phyloP scores from a whole-genome alignment of 2,888 invertebrate species.

The Tipula vernalis region DNA sequence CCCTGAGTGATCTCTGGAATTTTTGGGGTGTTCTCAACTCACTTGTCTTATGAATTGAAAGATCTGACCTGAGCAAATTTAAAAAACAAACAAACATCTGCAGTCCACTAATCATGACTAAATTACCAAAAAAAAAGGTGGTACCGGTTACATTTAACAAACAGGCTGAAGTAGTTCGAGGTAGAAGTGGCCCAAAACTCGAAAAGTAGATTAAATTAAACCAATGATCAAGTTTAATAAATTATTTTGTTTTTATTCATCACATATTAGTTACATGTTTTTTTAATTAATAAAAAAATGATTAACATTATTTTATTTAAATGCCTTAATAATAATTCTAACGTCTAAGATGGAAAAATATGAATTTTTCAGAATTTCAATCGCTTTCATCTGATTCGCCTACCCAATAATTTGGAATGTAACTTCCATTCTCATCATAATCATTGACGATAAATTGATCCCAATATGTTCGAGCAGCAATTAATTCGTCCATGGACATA shows the following conservation, averaged over 20 bases:
- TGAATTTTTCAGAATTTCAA: neutral
- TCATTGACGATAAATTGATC: neutral
- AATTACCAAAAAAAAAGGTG: conserved; percentile 48
- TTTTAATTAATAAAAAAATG: neutral
- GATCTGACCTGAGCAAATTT: too few relatives aligned
- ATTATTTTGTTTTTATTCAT: neutral
- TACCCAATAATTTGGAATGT: neutral
- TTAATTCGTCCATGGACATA: neutral
- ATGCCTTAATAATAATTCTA: neutral
- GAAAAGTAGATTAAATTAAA: conserved; percentile 17
- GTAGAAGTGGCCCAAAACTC: conserved; percentile 31
- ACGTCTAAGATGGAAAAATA: neutral
- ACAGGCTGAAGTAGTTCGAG: conserved; percentile 48
- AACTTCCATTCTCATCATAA: neutral
- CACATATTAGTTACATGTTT: neutral
- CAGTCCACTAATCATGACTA: conserved; percentile 62
- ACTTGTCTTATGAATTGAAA: too few relatives aligned
- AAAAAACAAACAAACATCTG: too few relatives aligned
- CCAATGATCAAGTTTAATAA: neutral
- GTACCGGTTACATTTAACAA: conserved; percentile 38
- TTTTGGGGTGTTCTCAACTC: too few relatives aligned
- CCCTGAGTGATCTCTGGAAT: too few relatives aligned
- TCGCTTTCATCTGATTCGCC: neutral
- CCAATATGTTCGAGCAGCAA: neutral
- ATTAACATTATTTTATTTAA: neutral